Percentiles rank a stretch among this genome's conserved stretches.
These are phyloP conservation scores for Armadillidium nasatum DNA, from an alignment of 1,140 invertebrate species.

Conservation along the genomic window DNA sequence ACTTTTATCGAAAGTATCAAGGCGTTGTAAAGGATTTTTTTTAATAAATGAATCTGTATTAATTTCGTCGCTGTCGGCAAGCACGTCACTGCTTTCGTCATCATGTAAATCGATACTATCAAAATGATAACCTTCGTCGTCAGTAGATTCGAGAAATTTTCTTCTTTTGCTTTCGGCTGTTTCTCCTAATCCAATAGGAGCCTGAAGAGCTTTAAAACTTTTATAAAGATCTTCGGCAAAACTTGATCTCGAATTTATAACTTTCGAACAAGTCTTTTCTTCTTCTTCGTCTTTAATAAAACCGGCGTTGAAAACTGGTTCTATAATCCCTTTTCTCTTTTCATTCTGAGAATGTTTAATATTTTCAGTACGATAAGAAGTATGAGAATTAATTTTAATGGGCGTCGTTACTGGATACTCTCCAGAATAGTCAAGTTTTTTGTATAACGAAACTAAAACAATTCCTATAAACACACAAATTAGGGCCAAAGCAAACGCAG, in stretches of 20 bases:
- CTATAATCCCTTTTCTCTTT: background rate
- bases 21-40: slow-evolving; percentile 14
- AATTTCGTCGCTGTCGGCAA: slow-evolving; percentile 10
- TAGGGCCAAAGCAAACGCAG: background rate
- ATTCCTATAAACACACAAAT: background rate
- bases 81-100: slow-evolving; percentile 12
- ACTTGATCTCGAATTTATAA: background rate
- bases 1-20: slow-evolving; percentile 1
- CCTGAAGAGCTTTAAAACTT: background rate
- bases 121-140: slow-evolving; percentile 42
- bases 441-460: background rate
- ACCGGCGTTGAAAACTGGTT: background rate
- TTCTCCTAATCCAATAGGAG: background rate
- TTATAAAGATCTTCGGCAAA: background rate
- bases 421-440: background rate
- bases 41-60: background rate
- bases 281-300: background rate
- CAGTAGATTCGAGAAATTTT: slow-evolving; percentile 34
- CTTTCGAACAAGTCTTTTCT: background rate
- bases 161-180: background rate
- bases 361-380: background rate
- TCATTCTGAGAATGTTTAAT: background rate
- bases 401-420: background rate
- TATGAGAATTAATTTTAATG: background rate
- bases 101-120: slow-evolving; percentile 35